Evolutionary conservation across 2,888 invertebrate genomes (phyloP).

Genomic region (Beris morrisii): DNA sequence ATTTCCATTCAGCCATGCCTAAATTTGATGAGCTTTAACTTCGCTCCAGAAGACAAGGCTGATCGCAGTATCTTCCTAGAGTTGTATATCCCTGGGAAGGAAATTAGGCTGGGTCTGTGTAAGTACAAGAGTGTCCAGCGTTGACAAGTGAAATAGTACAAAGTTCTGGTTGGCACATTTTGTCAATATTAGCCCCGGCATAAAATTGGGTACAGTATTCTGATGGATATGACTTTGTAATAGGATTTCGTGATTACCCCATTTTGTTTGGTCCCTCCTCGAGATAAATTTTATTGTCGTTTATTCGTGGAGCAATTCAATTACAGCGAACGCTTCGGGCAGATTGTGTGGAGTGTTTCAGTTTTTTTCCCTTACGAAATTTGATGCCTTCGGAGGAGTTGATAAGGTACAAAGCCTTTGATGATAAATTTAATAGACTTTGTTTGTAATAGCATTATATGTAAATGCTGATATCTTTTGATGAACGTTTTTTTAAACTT

Average conservation of each 20-base stretch:
- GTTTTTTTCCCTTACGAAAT: neutral
- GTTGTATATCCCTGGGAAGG: too few species aligned
- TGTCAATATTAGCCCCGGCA: slow-evolving; percentile 22
- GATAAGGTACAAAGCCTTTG: slow-evolving; percentile 27
- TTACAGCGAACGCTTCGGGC: slow-evolving; percentile 33
- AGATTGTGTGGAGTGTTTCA: slow-evolving; percentile 12
- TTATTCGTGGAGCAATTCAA: slow-evolving; percentile 36
- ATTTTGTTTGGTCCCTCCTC: slow-evolving; percentile 32
- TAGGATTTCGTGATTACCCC: slow-evolving; percentile 39
- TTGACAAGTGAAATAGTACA: too few species aligned
- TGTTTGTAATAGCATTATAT: too few species aligned
- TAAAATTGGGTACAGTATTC: slow-evolving; percentile 24
- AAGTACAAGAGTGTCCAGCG: too few species aligned
- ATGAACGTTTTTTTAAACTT: too few species aligned
- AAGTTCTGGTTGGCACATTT: neutral
- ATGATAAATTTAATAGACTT: slow-evolving; percentile 24
- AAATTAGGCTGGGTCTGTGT: too few species aligned
- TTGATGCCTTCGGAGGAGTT: neutral
- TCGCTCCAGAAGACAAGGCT: too few species aligned
- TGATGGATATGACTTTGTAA: slow-evolving; percentile 38
- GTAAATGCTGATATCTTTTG: too few species aligned
- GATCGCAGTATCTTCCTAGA: too few species aligned
- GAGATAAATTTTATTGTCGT: slow-evolving; percentile 38
- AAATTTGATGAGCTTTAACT: too few species aligned
- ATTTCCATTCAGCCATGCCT: too few species aligned